Percentiles rank a stretch among this genome's conserved stretches.
phyloP scores from a whole-genome alignment of 2,113 vertebrate species.

The mouse (Mus musculus) region DNA sequence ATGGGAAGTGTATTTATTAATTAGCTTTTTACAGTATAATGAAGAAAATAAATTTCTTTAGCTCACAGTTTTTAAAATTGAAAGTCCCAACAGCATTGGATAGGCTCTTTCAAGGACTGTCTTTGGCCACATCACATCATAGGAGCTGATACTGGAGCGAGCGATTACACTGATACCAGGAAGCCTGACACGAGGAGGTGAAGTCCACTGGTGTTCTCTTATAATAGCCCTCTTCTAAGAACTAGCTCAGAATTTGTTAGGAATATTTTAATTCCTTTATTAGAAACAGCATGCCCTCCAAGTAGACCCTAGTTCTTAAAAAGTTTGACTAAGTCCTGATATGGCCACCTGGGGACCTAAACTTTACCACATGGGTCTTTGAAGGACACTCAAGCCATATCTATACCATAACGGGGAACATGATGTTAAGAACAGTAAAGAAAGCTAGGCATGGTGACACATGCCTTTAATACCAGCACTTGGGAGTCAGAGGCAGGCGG shows the following conservation, averaged over 20 bases:
- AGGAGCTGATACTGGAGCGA: no score
- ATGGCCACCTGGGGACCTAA: not conserved
- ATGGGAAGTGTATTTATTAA: not conserved
- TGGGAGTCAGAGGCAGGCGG: no score
- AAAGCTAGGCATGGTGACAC: no score
- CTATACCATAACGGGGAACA: not conserved
- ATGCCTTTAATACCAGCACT: no score
- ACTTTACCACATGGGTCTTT: not conserved
- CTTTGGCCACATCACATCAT: not conserved
- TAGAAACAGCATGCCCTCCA: not conserved
- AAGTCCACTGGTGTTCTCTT: not conserved
- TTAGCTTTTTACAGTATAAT: not conserved
- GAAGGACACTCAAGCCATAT: no score
- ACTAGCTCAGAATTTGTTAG: not conserved
- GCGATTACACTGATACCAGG: not conserved
- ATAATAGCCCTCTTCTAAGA: not conserved
- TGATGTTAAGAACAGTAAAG: not conserved
- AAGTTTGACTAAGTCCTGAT: not conserved
- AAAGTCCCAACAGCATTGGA: not conserved
- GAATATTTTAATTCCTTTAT: not conserved
- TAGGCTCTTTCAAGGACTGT: not conserved
- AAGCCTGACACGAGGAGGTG: no score
- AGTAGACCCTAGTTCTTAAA: no score
- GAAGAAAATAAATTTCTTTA: not conserved
- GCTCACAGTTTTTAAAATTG: not conserved